Evolutionary conservation across 2,888 invertebrate genomes (phyloP).

Genomic region (Apamea crenata): DNA sequence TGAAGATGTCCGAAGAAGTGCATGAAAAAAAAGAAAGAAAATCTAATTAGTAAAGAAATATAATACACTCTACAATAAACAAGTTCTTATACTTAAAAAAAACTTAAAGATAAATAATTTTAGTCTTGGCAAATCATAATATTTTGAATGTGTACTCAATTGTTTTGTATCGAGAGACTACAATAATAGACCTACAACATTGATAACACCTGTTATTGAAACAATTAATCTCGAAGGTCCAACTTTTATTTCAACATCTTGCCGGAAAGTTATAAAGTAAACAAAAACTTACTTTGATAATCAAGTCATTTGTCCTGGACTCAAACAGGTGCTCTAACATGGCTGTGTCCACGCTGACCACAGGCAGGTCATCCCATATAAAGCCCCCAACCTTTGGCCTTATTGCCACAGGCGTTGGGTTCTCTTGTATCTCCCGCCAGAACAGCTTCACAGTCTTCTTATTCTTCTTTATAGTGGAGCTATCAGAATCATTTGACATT

Average conservation of each 20-base stretch:
- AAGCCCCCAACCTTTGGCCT: conserved; percentile 92
- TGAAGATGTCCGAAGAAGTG: conserved; percentile 58
- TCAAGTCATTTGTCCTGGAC: conserved; percentile 98
- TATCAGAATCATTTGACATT: conserved; percentile 83
- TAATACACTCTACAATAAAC: conserved; percentile 9
- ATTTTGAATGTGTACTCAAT: background rate
- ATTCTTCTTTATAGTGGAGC: conserved; percentile 93
- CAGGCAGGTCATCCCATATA: conserved; percentile 97
- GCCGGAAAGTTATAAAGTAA: background rate
- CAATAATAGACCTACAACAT: background rate
- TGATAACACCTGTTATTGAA: background rate
- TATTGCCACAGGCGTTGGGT: conserved; percentile 88
- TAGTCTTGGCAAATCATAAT: background rate
- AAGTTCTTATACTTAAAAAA: background rate
- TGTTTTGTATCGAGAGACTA: background rate
- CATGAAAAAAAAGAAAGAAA: conserved; percentile 72
- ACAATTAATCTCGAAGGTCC: background rate
- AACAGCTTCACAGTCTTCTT: conserved; percentile 99
- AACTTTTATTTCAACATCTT: background rate
- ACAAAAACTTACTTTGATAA: conserved; percentile 92
- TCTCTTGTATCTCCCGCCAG: conserved; percentile 98
- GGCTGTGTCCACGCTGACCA: conserved; percentile 96
- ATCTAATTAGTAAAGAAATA: conserved; percentile 40
- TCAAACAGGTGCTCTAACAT: conserved; percentile 99
- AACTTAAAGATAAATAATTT: background rate